phyloP scores from a whole-genome alignment of 2,888 invertebrate species.

The Cancer borealis region DNA sequence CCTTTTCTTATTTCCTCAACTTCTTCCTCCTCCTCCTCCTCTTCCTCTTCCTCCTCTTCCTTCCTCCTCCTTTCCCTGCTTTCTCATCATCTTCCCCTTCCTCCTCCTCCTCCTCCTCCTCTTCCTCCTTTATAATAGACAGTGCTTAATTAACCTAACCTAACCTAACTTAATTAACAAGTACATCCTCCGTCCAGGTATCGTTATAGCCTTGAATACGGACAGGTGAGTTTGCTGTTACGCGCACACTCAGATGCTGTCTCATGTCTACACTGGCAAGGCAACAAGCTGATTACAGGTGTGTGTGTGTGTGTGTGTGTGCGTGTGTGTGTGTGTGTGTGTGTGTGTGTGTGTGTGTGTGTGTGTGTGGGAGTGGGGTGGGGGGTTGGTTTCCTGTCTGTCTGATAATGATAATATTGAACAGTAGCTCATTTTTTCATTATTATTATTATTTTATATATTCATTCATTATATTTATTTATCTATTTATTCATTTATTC shows the following conservation, averaged over 20 bases:
- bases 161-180: neutral
- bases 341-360: too few species aligned
- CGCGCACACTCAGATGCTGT: slow-evolving; percentile 72
- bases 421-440: too few species aligned
- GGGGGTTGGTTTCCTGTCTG: too few species aligned
- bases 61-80: too few species aligned
- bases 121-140: neutral
- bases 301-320: neutral
- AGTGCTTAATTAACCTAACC: neutral
- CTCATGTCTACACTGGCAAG: slow-evolving; percentile 65
- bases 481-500: too few species aligned
- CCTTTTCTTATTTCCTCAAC: neutral
- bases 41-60: too few species aligned
- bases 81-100: neutral
- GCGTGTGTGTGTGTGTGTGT: neutral
- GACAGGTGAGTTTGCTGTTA: slow-evolving; percentile 57
- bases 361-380: too few species aligned
- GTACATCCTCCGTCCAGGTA: slow-evolving; percentile 42
- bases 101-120: neutral
- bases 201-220: slow-evolving; percentile 62
- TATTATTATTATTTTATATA: too few species aligned
- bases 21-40: too few species aligned
- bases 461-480: too few species aligned
- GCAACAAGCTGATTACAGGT: slow-evolving; percentile 67
- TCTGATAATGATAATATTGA: too few species aligned